A percentile compares a stretch with the other conserved stretches of the same genome.
Conservation (phyloP, 2,113 vertebrate genomes). For the Indicator maculatus region DNA sequence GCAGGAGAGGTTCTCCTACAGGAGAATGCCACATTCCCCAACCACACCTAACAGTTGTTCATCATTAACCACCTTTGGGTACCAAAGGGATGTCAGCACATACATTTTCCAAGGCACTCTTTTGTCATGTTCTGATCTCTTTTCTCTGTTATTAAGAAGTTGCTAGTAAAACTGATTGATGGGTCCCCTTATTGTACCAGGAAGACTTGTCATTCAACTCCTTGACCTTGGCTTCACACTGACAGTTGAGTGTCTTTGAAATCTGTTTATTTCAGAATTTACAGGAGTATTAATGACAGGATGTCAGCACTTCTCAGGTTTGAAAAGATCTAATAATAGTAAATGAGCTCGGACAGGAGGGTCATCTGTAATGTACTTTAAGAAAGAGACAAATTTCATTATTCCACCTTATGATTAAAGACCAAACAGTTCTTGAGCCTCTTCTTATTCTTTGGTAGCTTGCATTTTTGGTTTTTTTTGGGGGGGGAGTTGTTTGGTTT, state of each 20-base stretch:
- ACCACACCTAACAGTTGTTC: not conserved
- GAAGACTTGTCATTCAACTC: constrained; percentile 44
- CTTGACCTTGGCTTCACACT: constrained; percentile 50
- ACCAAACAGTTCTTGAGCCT: not conserved
- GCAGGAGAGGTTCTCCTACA: not conserved
- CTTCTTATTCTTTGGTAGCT: not conserved
- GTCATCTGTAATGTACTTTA: constrained; percentile 31
- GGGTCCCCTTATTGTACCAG: constrained; percentile 18
- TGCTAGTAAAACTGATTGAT: constrained; percentile 64
- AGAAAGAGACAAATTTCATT: constrained; percentile 11
- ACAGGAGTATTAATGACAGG: constrained; percentile 52
- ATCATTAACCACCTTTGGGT: not conserved
- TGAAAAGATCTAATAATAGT: constrained; percentile 44
- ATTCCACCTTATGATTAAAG: not conserved
- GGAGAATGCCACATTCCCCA: not conserved
- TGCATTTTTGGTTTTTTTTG: no score
- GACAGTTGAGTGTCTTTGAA: constrained; percentile 36
- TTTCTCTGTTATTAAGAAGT: constrained; percentile 35
- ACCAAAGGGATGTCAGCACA: not conserved
- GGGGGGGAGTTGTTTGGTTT: not conserved
- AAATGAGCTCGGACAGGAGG: constrained; percentile 24
- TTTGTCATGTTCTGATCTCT: constrained; percentile 2
- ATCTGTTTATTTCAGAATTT: constrained; percentile 66
- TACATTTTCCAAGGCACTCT: not conserved
- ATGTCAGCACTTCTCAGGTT: constrained; percentile 45